Percentiles rank a stretch among this genome's conserved stretches.
Evolutionary conservation across 2,113 vertebrate species (phyloP).

Genomic region (Eclectus roratus): DNA sequence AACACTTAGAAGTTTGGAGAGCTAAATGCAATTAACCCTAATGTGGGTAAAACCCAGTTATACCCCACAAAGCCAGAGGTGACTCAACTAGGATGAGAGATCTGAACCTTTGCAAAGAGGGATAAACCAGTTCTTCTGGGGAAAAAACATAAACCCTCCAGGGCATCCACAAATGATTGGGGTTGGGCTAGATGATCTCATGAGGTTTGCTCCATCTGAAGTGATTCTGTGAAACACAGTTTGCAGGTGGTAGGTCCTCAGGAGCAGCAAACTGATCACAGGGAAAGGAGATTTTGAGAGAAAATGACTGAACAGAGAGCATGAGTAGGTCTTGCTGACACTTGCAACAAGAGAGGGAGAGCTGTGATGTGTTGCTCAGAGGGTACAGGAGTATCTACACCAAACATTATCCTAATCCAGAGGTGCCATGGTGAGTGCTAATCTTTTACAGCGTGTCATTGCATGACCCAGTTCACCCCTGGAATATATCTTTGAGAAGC

Average conservation of each 20-base stretch:
- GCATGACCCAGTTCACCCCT: background rate
- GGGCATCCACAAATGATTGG: background rate
- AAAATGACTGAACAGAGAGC: background rate
- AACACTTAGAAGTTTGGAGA: background rate
- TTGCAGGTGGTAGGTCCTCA: background rate
- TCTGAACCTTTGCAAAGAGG: background rate
- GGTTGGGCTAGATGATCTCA: background rate
- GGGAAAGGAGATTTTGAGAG: background rate
- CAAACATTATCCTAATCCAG: background rate
- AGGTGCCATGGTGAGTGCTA: background rate
- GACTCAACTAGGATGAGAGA: background rate
- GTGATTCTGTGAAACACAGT: background rate
- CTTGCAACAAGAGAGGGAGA: background rate
- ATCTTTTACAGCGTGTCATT: background rate
- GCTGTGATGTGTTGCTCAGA: background rate
- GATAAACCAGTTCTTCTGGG: background rate
- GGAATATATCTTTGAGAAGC: background rate
- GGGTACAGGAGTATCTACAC: background rate
- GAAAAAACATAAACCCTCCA: background rate
- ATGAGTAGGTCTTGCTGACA: background rate
- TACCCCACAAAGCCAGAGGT: background rate
- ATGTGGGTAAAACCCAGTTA: background rate
- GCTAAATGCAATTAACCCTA: background rate
- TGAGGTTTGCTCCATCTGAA: background rate
- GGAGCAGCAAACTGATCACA: background rate